Percentiles rank a stretch among this genome's conserved stretches.
These are phyloP conservation scores for Thymelicus lineola DNA, from an alignment of 2,888 invertebrate genomes.

Conservation along the genomic window DNA sequence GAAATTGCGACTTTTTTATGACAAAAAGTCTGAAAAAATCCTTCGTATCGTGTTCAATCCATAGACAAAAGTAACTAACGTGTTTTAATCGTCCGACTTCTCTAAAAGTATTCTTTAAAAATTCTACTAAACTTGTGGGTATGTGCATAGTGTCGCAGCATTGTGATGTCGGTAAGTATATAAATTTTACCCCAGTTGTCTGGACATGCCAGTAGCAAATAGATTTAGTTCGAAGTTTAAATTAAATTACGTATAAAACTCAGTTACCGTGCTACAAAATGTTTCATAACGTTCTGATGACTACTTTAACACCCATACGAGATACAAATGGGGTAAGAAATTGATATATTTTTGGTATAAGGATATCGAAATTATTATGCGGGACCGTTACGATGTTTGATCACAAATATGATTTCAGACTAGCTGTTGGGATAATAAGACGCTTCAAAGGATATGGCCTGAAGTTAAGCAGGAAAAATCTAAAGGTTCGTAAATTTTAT, in stretches of 20 bases:
- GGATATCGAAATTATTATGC: too few relatives aligned
- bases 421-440: conserved; percentile 63
- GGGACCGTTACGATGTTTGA: neutral
- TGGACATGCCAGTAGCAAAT: neutral
- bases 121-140: neutral
- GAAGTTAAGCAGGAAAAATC: conserved; percentile 45
- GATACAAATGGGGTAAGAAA: conserved; percentile 60
- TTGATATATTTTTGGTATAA: neutral
- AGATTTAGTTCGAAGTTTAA: neutral
- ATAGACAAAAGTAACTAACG: too few relatives aligned
- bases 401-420: conserved; percentile 48
- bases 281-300: conserved; percentile 60
- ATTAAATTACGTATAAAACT: neutral
- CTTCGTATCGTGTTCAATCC: too few relatives aligned
- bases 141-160: neutral
- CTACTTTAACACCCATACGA: conserved; percentile 56
- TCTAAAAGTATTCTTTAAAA: too few relatives aligned
- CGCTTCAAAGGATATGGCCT: conserved; percentile 60
- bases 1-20: too few relatives aligned
- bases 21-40: too few relatives aligned
- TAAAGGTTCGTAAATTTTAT: conserved; percentile 50
- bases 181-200: neutral
- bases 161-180: neutral
- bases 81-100: too few relatives aligned
- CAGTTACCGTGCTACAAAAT: conserved; percentile 47